Evolutionary conservation across 2,113 vertebrate species (phyloP), one percentile per base, ranked within the genome.

Genomic region (Hydrochoerus hydrochaeris): DNA sequence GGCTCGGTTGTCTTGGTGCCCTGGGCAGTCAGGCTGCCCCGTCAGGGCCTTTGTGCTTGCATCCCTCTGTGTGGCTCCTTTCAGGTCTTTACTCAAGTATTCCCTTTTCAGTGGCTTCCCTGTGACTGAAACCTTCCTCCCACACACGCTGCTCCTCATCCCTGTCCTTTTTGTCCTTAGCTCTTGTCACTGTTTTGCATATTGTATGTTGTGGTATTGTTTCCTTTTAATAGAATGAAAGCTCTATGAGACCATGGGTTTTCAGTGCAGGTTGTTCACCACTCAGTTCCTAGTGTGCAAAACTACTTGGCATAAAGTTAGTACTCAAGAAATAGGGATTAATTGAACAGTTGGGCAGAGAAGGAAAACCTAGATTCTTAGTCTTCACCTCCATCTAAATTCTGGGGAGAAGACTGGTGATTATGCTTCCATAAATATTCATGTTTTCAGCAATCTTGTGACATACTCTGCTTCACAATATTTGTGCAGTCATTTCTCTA

Each of bases 401-500:
- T 49, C 26, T 67, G 0, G 62, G 65, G 54, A 57, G 54, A 86
- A 67, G 32, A 24, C 54, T 69, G 52, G 69, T 87, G 32, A 63
- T 84, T 32, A 44, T 58, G 1, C 30, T 54, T 94, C 46, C 14
- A 44, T 52, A 86, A 87, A 44, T 73, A 62, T 95, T 92, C 41
- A 90, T 5, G 38, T 92, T 94, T 89, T 54, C 46, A 88, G 32
- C 38, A 69, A 28, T 87, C 49, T 44, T 91, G 19, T 26, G 58
- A 67, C 41, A 32, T 54, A 46, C 49, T 78, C 75, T 67, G 32
- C 38, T 95, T 96, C 32, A 84, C 24, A 86, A 93, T 80, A 3
- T 88, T 87, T 95, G 81, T 84, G 7, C 4, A 24, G 35, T 92
- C 30, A 85, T 90, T 88, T 94, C 17, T 95, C 84, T 77, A 20